These are phyloP conservation scores for Brenthis hecate DNA, from an alignment of 2,888 invertebrate genomes.

Conservation along the genomic window DNA sequence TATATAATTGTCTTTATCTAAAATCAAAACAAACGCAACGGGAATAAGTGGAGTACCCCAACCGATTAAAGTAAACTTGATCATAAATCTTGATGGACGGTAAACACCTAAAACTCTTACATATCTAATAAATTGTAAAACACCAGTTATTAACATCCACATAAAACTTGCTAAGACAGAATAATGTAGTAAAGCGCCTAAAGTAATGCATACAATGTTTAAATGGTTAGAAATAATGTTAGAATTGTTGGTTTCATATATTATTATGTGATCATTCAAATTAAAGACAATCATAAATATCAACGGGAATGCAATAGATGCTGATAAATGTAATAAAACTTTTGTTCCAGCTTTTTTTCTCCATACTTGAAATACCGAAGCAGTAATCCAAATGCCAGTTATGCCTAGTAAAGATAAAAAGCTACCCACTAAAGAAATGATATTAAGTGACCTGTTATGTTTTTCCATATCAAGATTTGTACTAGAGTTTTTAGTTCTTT, in stretches of 20 bases:
- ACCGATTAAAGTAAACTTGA: slow-evolving; percentile 83
- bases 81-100: slow-evolving; percentile 82
- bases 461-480: slow-evolving; percentile 38
- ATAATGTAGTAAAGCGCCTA: slow-evolving; percentile 85
- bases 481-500: slow-evolving; percentile 42
- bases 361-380: slow-evolving; percentile 82
- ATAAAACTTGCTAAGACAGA: slow-evolving; percentile 85
- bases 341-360: slow-evolving; percentile 85
- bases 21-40: slow-evolving; percentile 68
- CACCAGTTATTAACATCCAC: slow-evolving; percentile 88
- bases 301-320: slow-evolving; percentile 84
- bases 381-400: slow-evolving; percentile 82
- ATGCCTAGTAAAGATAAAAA: slow-evolving; percentile 82
- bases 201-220: slow-evolving; percentile 74
- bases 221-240: slow-evolving; percentile 50
- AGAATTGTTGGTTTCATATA: slow-evolving; percentile 46
- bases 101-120: slow-evolving; percentile 84
- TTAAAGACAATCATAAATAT: slow-evolving; percentile 68
- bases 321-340: slow-evolving; percentile 84
- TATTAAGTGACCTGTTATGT: slow-evolving; percentile 76
- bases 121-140: slow-evolving; percentile 86
- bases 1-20: slow-evolving; percentile 75
- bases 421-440: slow-evolving; percentile 83
- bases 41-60: slow-evolving; percentile 85
- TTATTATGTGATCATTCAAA: slow-evolving; percentile 58